Base-by-base conservation (phyloP, 2,888 invertebrate species). In the Carterocephalus palaemon region DNA sequence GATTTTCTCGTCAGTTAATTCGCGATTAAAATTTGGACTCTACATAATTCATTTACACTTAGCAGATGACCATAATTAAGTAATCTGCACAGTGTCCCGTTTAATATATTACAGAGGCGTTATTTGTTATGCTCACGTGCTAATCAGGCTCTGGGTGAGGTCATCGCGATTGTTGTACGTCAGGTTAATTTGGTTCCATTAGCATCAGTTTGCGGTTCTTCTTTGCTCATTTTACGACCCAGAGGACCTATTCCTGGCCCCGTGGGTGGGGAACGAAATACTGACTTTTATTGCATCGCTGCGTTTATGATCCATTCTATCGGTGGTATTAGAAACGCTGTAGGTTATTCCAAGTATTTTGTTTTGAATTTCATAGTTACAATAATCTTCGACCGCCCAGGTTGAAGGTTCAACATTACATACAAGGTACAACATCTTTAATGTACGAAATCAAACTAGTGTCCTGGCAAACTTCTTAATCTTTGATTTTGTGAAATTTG, bases 121-220 rank as follows among this genome's bases (percentile, higher is more conserved):
- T 34, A 34, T 42, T 42, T 42, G 42, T 42, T 34, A 10, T 42
- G 26, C 33, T 28, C 32, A 34, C 34, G 42, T 42, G 43, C 41
- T 51, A 51, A 50, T 53, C 49, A 42, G 38, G 16, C 23, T 51
- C 32, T 40, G 37, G 38, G 57, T 65, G 65, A 63, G 59, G 59
- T 68, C 64, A 67, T 67, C 51, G 47, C 48, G 53, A 57, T 70
- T 63, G 65, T 71, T 67, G 57, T 57, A 52, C 62, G 56, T 62
- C 58, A 60, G 63, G 64, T 69, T 70, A 67, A 74, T 77, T 75
- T 60, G 53, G 62, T 66, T 76, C 63, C 67, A 74, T 79, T 78
- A 72, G 65, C 62, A 64, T 65, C 50, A 60, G 67, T 74, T 72
- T 67, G 72, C 64, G 70, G 73, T 74, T 71, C 70, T 71, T 47